Evolutionary conservation across 64 coral and sea anemone genomes (phyloP), one percentile per base, ranked within the genome.

Genomic region (Stylophora pistillata): DNA sequence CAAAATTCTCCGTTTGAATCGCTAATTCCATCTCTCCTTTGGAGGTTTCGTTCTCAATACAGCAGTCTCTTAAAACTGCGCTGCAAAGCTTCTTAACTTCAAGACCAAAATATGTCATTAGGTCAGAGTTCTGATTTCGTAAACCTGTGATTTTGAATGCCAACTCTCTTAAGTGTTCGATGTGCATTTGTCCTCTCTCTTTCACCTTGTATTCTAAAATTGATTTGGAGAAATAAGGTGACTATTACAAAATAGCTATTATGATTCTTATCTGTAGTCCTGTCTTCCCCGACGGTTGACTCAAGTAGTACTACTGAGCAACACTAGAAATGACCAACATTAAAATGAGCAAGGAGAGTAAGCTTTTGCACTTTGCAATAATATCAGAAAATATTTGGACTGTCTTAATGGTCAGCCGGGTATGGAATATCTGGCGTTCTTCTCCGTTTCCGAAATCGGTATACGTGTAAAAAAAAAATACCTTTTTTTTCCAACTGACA

Each of bases 41-140:
- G 47, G 37, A 55, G 15, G 47, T 57, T 56, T 37, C 69, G 18
- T 10, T 74, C 41, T 86, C 84, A 28, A 86, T 86, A 69, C 84
- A 86, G 25, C 84, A 86, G 68, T 86, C 84, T 57, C 69, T 86
- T 1, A 86, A 32, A 56, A 86, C 53, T 21, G 64, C 28, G 7
- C 12, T 23, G 13, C 60, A 52, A 20, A 74, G 72, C 23, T 29
- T 56, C 57, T 58, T 30, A 32, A 72, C 56, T 72, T 86, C 64
- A 5, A 17, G 0, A 13, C 30, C 72, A 37, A 86, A 86, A 25
- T 30, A 86, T 53, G 55, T 68, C 30, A 34, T 56, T 28, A 16
- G 16, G 33, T 86, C 60, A 32, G 18, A 37, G 23, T 86, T 66
- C 69, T 32, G 12, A 2, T 74, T 20, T 12, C 57, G 13, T 5